Percentiles rank a stretch among this genome's conserved stretches.
Evolutionary conservation across 2,888 invertebrate genomes (phyloP).

Genomic region (Doris montereyensis): DNA sequence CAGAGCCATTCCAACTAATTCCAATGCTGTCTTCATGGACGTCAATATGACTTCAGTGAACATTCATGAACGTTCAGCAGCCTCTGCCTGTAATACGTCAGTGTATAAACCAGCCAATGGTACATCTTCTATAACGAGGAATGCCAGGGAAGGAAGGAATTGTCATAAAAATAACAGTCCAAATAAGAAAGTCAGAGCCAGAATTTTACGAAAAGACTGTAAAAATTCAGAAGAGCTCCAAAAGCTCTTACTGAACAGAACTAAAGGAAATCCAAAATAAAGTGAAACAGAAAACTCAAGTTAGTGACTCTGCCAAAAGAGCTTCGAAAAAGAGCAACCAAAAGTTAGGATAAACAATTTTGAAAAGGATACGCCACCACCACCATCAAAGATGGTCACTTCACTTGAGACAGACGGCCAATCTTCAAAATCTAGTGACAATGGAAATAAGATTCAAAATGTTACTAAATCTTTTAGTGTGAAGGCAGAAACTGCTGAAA

Average conservation of each 20-base stretch:
- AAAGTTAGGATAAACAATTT: neutral
- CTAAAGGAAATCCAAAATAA: slow-evolving; percentile 40
- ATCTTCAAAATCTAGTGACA: neutral
- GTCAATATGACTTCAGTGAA: slow-evolving; percentile 28
- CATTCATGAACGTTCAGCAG: neutral
- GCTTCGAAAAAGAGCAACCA: neutral
- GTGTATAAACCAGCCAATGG: neutral
- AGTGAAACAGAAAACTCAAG: slow-evolving; percentile 30
- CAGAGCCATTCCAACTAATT: slow-evolving; percentile 53
- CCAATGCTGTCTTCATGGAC: slow-evolving; percentile 55
- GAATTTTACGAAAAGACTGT: slow-evolving; percentile 11
- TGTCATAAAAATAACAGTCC: too few relatives aligned
- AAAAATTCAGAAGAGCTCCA: slow-evolving; percentile 32
- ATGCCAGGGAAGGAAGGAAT: slow-evolving; percentile 14
- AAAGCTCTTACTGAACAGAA: slow-evolving; percentile 34
- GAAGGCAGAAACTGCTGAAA: too few relatives aligned
- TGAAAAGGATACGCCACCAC: neutral
- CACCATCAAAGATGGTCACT: too few relatives aligned
- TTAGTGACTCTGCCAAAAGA: neutral
- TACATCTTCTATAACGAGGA: neutral
- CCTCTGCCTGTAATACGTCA: neutral
- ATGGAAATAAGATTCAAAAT: too few relatives aligned
- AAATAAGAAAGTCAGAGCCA: neutral
- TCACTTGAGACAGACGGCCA: too few relatives aligned
- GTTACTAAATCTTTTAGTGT: too few relatives aligned